Evolutionary conservation across 2,888 invertebrate species (phyloP).

Genomic region (Ferrisia virgata): DNA sequence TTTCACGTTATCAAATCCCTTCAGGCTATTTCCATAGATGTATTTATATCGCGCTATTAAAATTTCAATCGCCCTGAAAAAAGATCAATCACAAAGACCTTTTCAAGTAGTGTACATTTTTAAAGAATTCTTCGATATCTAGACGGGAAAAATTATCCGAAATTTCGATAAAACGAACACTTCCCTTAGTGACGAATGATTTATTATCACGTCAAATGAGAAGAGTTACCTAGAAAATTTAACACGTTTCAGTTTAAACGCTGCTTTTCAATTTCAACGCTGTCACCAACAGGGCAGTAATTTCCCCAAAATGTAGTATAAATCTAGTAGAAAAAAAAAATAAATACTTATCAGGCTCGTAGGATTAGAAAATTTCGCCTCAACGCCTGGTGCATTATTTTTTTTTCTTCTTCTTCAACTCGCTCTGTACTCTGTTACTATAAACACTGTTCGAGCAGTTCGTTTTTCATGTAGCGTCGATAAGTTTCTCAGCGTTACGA

Average conservation of each 20-base stretch:
- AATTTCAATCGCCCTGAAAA: not conserved
- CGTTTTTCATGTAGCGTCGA: slow-evolving; percentile 2
- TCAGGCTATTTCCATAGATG: not conserved
- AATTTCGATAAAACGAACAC: not conserved
- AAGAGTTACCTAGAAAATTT: not conserved
- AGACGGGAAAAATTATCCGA: not conserved
- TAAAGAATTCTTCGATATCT: not conserved
- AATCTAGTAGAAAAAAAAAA: not conserved
- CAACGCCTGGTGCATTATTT: not conserved
- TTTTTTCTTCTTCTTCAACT: not conserved
- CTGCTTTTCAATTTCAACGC: not conserved
- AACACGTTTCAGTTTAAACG: slow-evolving; percentile 5
- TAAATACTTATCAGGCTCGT: not conserved
- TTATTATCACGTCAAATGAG: slow-evolving; percentile 5
- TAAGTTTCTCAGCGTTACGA: slow-evolving; percentile 19
- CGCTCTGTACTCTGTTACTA: not conserved
- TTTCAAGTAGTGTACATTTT: not conserved
- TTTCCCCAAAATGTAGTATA: not conserved
- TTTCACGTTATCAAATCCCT: not conserved
- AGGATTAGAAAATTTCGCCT: not conserved
- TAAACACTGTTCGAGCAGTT: not conserved
- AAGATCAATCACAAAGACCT: not conserved
- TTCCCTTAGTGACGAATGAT: not conserved
- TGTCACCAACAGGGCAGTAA: slow-evolving; percentile 17
- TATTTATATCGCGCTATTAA: not conserved